Evolutionary conservation across 1,140 invertebrate genomes (phyloP), one percentile per base, ranked within the genome.

Genomic region (Megalopta genalis): DNA sequence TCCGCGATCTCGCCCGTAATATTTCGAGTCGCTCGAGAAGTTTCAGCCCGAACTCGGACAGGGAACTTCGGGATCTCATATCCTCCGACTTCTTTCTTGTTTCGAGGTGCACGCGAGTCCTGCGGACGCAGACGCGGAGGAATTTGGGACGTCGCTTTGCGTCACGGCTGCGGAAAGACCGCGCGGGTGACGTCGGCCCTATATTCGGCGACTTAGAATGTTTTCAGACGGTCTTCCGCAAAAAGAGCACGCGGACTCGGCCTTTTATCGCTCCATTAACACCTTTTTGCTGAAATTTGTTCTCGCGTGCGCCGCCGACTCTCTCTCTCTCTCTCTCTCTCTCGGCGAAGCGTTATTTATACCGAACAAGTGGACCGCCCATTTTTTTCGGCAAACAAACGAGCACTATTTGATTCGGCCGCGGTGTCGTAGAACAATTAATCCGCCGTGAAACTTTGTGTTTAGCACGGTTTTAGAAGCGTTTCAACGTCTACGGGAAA

Each of bases 121-220:
- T 49, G 70, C 14, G 60, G 65, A 62, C 37, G 72, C 71, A 46
- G 72, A 74, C 66, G 76, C 27, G 7, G 27, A 79, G 81, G 81
- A 82, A 84, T 82, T 82, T 54, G 27, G 74, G 66, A 60, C 80
- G 73, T 49, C 32, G 62, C 60, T 68, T 81, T 77, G 74, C 79
- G 82, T 83, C 70, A 79, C 60, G 54, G 10, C 46, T 32, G 37
- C 46, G 64, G 46, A 73, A 64, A 77, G 73, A 83, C 73, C 64
- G 14, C 64, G 14, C 82, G 80, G 59, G 1, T 84, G 82, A 84
- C 79, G 80, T 25, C 21, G 59, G 62, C 27, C 57, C 75, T 84
- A 74, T 82, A 82, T 84, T 78, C 80, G 52, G 46, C 42, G 46
- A 49, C 54, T 69, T 52, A 39, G 23, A n/a, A 77, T 37, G 46